Evolutionary conservation across 2,797 vertebrate genomes (phyloP), one percentile per base, ranked within the genome.

Genomic region (Pangasius sanitwongsei): DNA sequence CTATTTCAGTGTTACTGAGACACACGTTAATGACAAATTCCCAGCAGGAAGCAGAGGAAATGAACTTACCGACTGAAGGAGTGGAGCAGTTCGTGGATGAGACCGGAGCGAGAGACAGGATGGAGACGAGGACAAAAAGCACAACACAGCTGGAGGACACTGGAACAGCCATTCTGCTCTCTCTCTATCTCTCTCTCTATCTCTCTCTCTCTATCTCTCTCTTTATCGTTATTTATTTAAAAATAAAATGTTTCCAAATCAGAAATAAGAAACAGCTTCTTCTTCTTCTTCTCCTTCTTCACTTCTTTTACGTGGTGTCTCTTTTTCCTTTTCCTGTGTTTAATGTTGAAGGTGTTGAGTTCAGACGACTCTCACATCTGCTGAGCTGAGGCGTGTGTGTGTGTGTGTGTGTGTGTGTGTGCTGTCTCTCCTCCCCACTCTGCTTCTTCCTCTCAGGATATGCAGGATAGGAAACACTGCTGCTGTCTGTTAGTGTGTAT

Each of bases 381-480:
- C 53, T 61, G 74, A 23, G 44, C 12, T 48, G 41, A n/a, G 72
- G 20, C 31, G 75, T 78, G 44, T 78, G 25, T 53, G 75, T n/a
- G 75, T 78, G 75, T 78, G 75, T 78, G 75, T 53, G 74, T 77
- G 25, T 50, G 44, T 50, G 41, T 77, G 37, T 44, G 20, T 7
- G 18, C 2, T n/a, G 75, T 16, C 11, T 81, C 78, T 57, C 78
- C 78, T 23, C 53, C 78, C 78, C 8, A 44, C 37, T 63, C 37
- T 25, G 34, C 82, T 84, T 50, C 13, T 67, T 67, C 61, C 61
- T 48, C 61, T 84, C 41, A 67, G 37, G 81, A 63, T 83, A 48
- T 83, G 59, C 25, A 83, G 23, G 16, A 37, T 4, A 41, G 11
- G 23, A 83, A 48, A 84, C 61, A 82, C 6, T 28, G 55, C 55